phyloP scores from a whole-genome alignment of 2,113 vertebrate species.

The Brienomyrus brachyistius region DNA sequence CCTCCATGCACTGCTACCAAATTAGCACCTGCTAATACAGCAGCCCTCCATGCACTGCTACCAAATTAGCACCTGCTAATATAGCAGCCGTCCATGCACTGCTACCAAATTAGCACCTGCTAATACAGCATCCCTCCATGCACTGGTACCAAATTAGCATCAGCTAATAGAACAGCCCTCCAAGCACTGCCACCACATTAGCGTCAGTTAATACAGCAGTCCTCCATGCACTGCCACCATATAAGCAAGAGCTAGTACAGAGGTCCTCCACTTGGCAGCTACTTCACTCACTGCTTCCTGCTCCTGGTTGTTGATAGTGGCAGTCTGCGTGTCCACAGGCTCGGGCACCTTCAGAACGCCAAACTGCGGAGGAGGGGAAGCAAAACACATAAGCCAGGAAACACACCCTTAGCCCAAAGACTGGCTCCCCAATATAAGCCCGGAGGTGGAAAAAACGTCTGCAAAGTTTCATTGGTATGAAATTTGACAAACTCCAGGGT shows the following conservation, averaged over 20 bases:
- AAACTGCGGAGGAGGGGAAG: slow-evolving; percentile 59
- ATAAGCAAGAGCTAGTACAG: background rate
- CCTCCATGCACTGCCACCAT: background rate
- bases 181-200: background rate
- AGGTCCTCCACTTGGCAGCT: slow-evolving; percentile 25
- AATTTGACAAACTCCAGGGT: background rate
- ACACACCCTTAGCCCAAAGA: background rate
- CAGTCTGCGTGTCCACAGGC: slow-evolving; percentile 75
- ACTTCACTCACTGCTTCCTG: slow-evolving; percentile 71
- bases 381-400: background rate
- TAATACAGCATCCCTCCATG: background rate
- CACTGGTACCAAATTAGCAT: background rate
- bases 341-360: slow-evolving; percentile 71
- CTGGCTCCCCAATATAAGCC: background rate
- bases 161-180: background rate
- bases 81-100: background rate
- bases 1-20: background rate
- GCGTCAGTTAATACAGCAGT: background rate
- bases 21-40: background rate
- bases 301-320: slow-evolving; percentile 69
- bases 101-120: background rate
- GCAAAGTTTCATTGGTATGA: background rate
- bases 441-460: background rate
- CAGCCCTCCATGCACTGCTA: background rate
- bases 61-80: background rate